Evolutionary conservation across 2,113 vertebrate species (phyloP), one percentile per base, ranked within the genome.

Genomic region (Peromyscus californicus): DNA sequence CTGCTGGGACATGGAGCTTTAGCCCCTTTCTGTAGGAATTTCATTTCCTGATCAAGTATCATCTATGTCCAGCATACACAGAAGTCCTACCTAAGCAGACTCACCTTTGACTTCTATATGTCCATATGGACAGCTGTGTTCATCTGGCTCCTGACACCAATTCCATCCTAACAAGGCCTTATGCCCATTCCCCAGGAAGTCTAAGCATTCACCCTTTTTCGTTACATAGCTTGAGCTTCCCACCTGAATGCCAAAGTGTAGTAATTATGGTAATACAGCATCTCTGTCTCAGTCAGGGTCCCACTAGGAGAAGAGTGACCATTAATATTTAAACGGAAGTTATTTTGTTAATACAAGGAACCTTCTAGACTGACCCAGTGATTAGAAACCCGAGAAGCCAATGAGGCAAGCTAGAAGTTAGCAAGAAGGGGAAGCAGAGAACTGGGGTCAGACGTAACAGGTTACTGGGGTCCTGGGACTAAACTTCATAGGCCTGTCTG

Each of bases 31-130:
- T 72, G 6, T 33, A 3, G 78, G 63, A 39, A 24, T 74, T 48
- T 70, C 2, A 7, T 13, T 57, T 69, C 10, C 59, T 29, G 3
- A 33, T 57, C 31, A 29, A n/a, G 51, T 75, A 61, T 42, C 16
- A 0, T 33, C n/a, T 15, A 7, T 39, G 33, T 24, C 10, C 4
- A 1, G 63, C 1, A 1, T 4, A 21, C 51, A 31, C 75, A 57
- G 33, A 83, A 45, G 24, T 42, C 59, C 57, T 21, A 8, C 48
- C 79, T 45, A 26, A 69, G 59, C 22, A 57, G 72, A 85, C 2
- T 22, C 29, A 75, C n/a, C 3, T 51, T 21, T 19, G 7, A 42
- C 48, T 48, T 82, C 59, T 19, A 33, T 54, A 33, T 76, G 9
- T 63, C 11, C 33, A 8, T 2, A 65, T 51, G 54, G 11, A n/a